phyloP scores from a whole-genome alignment of 2,113 vertebrate species.

The Gila orcuttii region DNA sequence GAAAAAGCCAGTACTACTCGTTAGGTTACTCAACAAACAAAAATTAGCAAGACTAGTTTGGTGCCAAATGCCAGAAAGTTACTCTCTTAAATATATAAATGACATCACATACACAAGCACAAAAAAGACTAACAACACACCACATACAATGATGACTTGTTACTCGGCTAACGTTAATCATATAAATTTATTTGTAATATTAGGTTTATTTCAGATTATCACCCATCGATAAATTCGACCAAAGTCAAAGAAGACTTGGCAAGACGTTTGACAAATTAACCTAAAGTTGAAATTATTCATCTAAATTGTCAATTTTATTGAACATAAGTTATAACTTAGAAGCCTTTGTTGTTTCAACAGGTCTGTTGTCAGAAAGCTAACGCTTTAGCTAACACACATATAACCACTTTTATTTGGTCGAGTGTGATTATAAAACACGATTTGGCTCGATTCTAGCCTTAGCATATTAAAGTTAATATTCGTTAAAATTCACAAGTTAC shows the following conservation, averaged over 20 bases:
- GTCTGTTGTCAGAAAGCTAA: slow-evolving; percentile 12
- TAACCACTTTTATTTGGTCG: neutral
- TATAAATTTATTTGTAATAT: too few species aligned
- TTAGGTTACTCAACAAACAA: slow-evolving; percentile 1
- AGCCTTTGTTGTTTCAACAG: neutral
- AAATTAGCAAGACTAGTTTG: neutral
- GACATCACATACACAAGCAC: neutral
- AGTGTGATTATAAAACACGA: neutral
- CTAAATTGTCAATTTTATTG: neutral
- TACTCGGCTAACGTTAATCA: neutral
- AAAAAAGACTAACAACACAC: neutral
- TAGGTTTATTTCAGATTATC: neutral
- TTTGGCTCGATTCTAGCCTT: neutral
- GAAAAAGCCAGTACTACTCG: slow-evolving; percentile 6
- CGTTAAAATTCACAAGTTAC: slow-evolving; percentile 50
- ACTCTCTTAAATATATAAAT: neutral
- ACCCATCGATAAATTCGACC: neutral
- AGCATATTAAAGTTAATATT: neutral
- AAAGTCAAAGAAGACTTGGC: neutral
- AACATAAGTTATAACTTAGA: neutral
- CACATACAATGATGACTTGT: neutral
- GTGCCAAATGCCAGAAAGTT: neutral
- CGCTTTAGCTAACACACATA: neutral
- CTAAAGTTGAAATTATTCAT: neutral
- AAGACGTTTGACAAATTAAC: neutral